Percentiles rank a stretch among this genome's conserved stretches.
Conservation (phyloP, 1,140 invertebrate species). For the Papilio xuthus region DNA sequence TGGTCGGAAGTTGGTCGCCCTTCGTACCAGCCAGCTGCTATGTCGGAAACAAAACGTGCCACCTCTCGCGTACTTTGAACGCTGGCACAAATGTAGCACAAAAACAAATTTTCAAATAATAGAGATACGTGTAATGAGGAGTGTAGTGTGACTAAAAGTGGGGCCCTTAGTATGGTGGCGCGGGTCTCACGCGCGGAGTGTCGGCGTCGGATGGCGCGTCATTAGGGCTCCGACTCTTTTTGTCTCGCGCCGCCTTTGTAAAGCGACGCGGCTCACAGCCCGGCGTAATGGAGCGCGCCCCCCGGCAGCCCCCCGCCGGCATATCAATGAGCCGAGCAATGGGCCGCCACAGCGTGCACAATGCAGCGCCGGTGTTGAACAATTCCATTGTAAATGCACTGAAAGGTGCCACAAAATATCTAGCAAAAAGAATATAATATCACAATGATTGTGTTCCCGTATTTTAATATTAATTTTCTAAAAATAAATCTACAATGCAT, state of each 20-base stretch:
- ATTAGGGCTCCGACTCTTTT: neutral
- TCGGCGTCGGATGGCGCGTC: conserved; percentile 12
- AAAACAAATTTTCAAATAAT: neutral
- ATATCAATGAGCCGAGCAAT: neutral
- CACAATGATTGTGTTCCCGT: too few relatives aligned
- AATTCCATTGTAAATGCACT: neutral
- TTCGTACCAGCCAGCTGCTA: neutral
- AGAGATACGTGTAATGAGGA: neutral
- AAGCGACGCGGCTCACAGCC: neutral
- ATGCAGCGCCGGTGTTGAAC: conserved; percentile 1
- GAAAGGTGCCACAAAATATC: neutral
- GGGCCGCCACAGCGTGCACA: neutral
- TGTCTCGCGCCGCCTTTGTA: conserved; percentile 18
- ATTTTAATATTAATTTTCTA: too few relatives aligned
- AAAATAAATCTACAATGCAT: too few relatives aligned
- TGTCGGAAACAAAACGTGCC: neutral
- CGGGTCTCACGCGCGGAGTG: neutral
- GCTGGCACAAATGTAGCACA: neutral
- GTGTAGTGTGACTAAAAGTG: neutral
- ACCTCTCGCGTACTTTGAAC: neutral
- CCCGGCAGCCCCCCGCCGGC: neutral
- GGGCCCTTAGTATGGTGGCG: neutral
- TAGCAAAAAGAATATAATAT: too few relatives aligned
- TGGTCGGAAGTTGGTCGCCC: neutral
- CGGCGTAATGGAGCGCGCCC: neutral